Conservation (phyloP, 2,888 invertebrate species). For the Caenorhabditis sinica region DNA sequence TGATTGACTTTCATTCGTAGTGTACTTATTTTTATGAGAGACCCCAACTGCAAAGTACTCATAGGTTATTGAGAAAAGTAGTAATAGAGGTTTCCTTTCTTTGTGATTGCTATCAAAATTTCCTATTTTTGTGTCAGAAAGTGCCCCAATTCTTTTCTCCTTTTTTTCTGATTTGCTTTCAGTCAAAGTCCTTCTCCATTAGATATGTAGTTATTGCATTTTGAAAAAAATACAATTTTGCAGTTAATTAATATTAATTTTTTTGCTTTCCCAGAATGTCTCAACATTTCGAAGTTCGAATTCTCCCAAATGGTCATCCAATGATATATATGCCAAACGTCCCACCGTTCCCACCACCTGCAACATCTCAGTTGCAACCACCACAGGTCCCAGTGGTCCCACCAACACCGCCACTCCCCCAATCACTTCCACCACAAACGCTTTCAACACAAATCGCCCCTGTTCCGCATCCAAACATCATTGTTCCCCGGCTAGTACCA, state of each 20-base stretch:
- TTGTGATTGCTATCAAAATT: slow-evolving; percentile 3
- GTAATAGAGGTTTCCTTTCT: background rate
- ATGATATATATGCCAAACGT: background rate
- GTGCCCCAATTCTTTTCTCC: background rate
- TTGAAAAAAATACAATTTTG: no score
- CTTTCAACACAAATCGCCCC: background rate
- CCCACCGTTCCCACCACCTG: background rate
- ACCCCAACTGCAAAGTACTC: background rate
- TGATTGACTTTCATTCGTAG: background rate
- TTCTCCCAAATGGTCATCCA: background rate
- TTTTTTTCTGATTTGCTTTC: no score
- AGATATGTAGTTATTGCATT: background rate
- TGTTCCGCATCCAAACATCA: background rate
- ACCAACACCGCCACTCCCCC: background rate
- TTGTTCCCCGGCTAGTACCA: background rate
- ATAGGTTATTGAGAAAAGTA: background rate
- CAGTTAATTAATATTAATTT: background rate
- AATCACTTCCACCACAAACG: background rate
- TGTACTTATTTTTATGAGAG: slow-evolving; percentile 8
- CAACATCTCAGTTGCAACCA: background rate
- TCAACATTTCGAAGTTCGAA: slow-evolving; percentile 1
- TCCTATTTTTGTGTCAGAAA: background rate
- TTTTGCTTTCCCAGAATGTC: background rate
- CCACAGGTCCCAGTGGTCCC: background rate
- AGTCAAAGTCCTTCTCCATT: background rate